These are phyloP conservation scores for Drosophila parvula DNA, from an alignment of 1,140 invertebrate species.

Conservation along the genomic window DNA sequence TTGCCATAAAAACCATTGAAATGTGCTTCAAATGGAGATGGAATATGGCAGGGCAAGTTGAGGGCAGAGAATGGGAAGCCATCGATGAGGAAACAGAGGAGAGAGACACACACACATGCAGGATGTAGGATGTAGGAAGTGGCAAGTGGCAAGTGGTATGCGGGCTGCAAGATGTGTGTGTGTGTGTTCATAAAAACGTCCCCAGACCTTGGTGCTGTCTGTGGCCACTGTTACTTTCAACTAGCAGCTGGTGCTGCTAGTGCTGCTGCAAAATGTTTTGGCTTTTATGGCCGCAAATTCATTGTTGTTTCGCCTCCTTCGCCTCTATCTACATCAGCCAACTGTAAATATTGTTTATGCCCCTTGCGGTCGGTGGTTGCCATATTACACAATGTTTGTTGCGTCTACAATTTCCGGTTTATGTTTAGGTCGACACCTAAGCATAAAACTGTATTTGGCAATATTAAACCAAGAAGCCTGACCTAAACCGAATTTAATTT, in stretches of 20 bases:
- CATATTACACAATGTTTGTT: conserved; percentile 54
- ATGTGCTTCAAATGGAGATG: conserved; percentile 75
- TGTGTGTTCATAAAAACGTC: conserved; percentile 62
- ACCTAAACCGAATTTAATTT: conserved; percentile 4
- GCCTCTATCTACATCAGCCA: conserved; percentile 35
- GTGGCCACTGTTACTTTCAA: conserved; percentile 43
- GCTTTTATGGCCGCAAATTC: conserved; percentile 75
- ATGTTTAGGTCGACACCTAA: conserved; percentile 42
- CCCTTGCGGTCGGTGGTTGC: conserved; percentile 32
- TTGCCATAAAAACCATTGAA: conserved; percentile 80
- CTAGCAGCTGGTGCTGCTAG: conserved; percentile 47
- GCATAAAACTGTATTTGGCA: conserved; percentile 53
- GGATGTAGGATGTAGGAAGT: background rate
- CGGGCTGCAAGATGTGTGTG: conserved; percentile 7
- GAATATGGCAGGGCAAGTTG: conserved; percentile 53
- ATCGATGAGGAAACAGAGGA: conserved; percentile 11
- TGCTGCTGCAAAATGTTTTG: conserved; percentile 66
- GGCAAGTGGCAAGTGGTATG: background rate
- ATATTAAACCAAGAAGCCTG: background rate
- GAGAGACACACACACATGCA: background rate
- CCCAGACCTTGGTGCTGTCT: conserved; percentile 42
- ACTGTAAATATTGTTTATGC: conserved; percentile 77
- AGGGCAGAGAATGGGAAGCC: conserved; percentile 3
- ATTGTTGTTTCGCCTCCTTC: conserved; percentile 54
- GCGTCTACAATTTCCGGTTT: conserved; percentile 40